phyloP scores from a whole-genome alignment of 1,140 invertebrate species.

The Caerostris darwini region DNA sequence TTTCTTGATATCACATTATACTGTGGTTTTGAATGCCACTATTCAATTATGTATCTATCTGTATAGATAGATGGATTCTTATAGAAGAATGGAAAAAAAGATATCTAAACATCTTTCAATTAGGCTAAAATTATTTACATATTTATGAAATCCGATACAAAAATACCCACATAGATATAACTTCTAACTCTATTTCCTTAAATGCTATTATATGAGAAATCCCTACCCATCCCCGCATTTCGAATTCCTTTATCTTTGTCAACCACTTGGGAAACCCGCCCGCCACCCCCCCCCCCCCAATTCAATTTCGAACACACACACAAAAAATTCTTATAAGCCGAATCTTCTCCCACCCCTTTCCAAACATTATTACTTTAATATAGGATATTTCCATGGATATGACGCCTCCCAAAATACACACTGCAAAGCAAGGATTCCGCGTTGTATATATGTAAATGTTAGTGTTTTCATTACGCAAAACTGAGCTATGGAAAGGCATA shows the following conservation, averaged over 20 bases:
- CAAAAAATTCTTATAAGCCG: conserved; percentile 10
- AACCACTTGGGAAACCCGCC: conserved; percentile 12
- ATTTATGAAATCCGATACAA: not conserved
- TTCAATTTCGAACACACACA: conserved; percentile 39
- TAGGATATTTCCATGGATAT: conserved; percentile 61
- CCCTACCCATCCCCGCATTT: not conserved
- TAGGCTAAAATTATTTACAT: not conserved
- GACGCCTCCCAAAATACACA: not conserved
- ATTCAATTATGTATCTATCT: too few relatives aligned
- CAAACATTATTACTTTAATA: conserved; percentile 65
- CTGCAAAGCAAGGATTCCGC: not conserved
- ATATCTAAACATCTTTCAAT: not conserved
- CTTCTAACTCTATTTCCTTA: not conserved
- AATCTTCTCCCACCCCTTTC: conserved; percentile 22
- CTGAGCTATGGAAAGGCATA: not conserved
- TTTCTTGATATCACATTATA: too few relatives aligned
- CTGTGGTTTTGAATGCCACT: too few relatives aligned
- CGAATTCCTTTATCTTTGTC: conserved; percentile 29
- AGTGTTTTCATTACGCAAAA: conserved; percentile 56
- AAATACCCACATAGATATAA: not conserved
- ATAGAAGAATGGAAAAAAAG: not conserved
- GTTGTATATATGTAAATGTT: conserved; percentile 67
- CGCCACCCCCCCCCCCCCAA: too few relatives aligned
- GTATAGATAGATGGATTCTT: too few relatives aligned
- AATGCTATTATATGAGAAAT: not conserved